phyloP scores from a whole-genome alignment of 1,140 invertebrate species.

The Maniola jurtina region DNA sequence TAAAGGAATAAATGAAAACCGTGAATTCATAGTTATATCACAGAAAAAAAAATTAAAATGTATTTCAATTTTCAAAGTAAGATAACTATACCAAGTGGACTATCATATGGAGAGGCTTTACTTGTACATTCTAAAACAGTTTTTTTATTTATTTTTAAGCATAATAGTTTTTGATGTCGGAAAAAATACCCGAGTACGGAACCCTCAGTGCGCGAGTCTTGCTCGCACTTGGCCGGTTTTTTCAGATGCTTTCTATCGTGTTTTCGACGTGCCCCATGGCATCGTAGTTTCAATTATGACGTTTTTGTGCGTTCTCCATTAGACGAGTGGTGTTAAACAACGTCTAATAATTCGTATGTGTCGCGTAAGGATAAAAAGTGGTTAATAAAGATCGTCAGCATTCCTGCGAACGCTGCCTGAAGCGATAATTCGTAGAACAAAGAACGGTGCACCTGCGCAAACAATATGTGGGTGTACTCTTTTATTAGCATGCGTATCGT shows the following conservation, averaged over 20 bases:
- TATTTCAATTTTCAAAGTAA: too few relatives aligned
- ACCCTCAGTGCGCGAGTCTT: too few relatives aligned
- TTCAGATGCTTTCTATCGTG: background rate
- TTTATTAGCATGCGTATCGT: constrained; percentile 48
- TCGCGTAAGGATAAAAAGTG: constrained; percentile 12
- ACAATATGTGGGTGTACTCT: constrained; percentile 34
- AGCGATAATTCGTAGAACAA: constrained; percentile 74
- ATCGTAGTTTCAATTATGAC: constrained; percentile 1
- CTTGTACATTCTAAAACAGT: too few relatives aligned
- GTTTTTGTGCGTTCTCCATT: constrained; percentile 9
- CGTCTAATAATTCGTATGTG: constrained; percentile 10
- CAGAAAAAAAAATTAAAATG: too few relatives aligned
- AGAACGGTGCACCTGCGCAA: constrained; percentile 68
- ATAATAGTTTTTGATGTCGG: too few relatives aligned
- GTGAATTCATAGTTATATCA: too few relatives aligned
- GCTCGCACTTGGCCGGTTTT: too few relatives aligned
- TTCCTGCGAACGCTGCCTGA: constrained; percentile 46
- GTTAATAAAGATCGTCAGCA: constrained; percentile 40
- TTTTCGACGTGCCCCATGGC: background rate
- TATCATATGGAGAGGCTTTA: too few relatives aligned
- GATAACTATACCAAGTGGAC: too few relatives aligned
- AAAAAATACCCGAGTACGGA: too few relatives aligned
- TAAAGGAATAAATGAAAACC: too few relatives aligned
- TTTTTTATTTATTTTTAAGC: too few relatives aligned
- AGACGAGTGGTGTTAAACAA: constrained; percentile 4